phyloP scores from a whole-genome alignment of 2,888 invertebrate species.

The Bhutanitis thaidina region DNA sequence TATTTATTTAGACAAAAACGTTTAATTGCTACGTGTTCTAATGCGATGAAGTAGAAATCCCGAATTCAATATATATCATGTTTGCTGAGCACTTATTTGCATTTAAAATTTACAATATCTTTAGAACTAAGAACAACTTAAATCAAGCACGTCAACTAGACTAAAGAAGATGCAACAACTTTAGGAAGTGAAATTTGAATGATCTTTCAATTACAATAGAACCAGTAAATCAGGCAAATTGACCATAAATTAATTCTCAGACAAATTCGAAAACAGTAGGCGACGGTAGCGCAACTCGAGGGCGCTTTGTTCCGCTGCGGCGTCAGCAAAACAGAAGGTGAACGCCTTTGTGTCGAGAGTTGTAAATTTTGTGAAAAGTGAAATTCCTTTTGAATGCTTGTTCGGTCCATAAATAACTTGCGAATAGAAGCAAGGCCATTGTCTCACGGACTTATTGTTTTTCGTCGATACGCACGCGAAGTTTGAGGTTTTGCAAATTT shows the following conservation, averaged over 20 bases:
- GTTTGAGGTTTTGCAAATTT: slow-evolving; percentile 64
- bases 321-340: slow-evolving; percentile 79
- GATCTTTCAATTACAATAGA: slow-evolving; percentile 70
- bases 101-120: not conserved
- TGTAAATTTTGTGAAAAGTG: slow-evolving; percentile 80
- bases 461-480: slow-evolving; percentile 64
- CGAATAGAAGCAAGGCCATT: slow-evolving; percentile 70
- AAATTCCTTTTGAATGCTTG: slow-evolving; percentile 77
- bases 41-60: too few relatives aligned
- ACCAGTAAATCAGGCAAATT: slow-evolving; percentile 64
- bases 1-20: too few relatives aligned
- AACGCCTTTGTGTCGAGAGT: slow-evolving; percentile 68
- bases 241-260: slow-evolving; percentile 70
- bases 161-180: slow-evolving; percentile 49
- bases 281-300: slow-evolving; percentile 74
- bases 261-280: slow-evolving; percentile 79
- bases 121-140: not conserved
- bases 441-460: slow-evolving; percentile 76
- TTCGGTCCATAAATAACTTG: slow-evolving; percentile 73
- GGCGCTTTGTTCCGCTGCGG: slow-evolving; percentile 69
- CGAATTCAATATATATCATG: too few relatives aligned
- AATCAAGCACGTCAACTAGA: slow-evolving; percentile 46
- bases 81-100: not conserved
- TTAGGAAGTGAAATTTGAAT: slow-evolving; percentile 49
- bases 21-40: too few relatives aligned